phyloP scores from a whole-genome alignment of 1,140 invertebrate genomes.

The Dinothrombium tinctorium region DNA sequence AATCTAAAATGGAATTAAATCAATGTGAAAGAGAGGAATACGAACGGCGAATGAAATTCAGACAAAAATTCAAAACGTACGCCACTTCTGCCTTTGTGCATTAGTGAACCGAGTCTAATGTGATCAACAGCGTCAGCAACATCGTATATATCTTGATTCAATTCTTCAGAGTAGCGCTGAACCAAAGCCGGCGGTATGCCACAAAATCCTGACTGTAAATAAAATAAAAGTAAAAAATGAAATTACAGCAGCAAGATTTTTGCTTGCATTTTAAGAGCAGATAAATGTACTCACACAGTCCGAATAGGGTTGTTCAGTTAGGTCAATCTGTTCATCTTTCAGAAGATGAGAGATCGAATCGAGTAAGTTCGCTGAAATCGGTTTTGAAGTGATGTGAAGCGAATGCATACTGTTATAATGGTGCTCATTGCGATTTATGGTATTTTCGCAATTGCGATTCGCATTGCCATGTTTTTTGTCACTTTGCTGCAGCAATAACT shows the following conservation, averaged over 20 bases:
- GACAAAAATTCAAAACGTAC: slow-evolving; percentile 11
- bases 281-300: slow-evolving; percentile 16
- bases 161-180: slow-evolving; percentile 24
- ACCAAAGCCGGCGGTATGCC: slow-evolving; percentile 23
- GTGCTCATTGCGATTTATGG: neutral
- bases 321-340: slow-evolving; percentile 22
- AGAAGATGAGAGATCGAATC: slow-evolving; percentile 16
- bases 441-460: too few species aligned
- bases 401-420: neutral
- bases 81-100: slow-evolving; percentile 13
- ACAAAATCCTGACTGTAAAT: slow-evolving; percentile 22
- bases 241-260: neutral
- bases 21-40: slow-evolving; percentile 3
- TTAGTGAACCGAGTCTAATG: slow-evolving; percentile 19
- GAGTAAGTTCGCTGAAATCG: slow-evolving; percentile 3
- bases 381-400: neutral
- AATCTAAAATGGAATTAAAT: slow-evolving; percentile 18
- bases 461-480: too few species aligned
- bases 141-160: slow-evolving; percentile 20
- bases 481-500: too few species aligned
- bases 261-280: neutral
- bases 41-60: neutral
- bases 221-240: slow-evolving; percentile 4
- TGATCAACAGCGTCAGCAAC: slow-evolving; percentile 22
- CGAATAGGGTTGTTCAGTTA: slow-evolving; percentile 21